These are phyloP conservation scores for Drosophila mauritiana DNA, from an alignment of 1,140 invertebrate species.

Conservation along the genomic window DNA sequence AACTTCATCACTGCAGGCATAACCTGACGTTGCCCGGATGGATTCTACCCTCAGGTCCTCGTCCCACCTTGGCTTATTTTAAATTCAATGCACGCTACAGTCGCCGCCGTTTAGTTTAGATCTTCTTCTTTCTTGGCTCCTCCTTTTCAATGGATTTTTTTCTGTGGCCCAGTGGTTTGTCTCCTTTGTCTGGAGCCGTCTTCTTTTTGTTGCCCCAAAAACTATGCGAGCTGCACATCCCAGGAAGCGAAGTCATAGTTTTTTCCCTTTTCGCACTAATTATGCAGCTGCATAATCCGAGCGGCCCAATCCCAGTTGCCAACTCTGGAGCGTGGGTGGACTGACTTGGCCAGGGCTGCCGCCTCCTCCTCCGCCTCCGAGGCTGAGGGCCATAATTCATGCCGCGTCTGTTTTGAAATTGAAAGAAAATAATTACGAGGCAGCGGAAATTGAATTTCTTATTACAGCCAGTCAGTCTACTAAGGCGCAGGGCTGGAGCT, in stretches of 20 bases:
- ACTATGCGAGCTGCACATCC: conserved; percentile 69
- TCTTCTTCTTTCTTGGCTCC: conserved; percentile 26
- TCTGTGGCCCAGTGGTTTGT: conserved; percentile 3
- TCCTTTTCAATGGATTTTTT: conserved; percentile 22
- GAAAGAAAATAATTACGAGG: conserved; percentile 82
- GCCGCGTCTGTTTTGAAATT: conserved; percentile 77
- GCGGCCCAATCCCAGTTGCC: conserved; percentile 30
- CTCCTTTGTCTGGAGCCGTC: conserved; percentile 16
- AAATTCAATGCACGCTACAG: conserved; percentile 81
- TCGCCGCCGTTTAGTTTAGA: conserved; percentile 66
- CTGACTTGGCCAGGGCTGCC: conserved; percentile 26
- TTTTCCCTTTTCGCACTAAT: conserved; percentile 64
- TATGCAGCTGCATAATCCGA: conserved; percentile 69
- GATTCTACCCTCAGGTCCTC: conserved; percentile 1
- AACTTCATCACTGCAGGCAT: conserved; percentile 50
- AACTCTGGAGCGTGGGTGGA: conserved; percentile 66
- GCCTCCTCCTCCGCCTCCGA: conserved; percentile 52
- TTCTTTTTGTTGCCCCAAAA: conserved; percentile 58
- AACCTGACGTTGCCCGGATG: conserved; percentile 42
- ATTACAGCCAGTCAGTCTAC: conserved; percentile 51
- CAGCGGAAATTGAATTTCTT: conserved; percentile 82
- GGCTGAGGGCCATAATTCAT: conserved; percentile 72
- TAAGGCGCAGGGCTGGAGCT: conserved; percentile 2
- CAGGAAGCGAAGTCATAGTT: conserved; percentile 11
- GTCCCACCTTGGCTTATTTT: conserved; percentile 60